Conservation (phyloP, 2,888 invertebrate genomes). For the Drosophila lacicola region DNA sequence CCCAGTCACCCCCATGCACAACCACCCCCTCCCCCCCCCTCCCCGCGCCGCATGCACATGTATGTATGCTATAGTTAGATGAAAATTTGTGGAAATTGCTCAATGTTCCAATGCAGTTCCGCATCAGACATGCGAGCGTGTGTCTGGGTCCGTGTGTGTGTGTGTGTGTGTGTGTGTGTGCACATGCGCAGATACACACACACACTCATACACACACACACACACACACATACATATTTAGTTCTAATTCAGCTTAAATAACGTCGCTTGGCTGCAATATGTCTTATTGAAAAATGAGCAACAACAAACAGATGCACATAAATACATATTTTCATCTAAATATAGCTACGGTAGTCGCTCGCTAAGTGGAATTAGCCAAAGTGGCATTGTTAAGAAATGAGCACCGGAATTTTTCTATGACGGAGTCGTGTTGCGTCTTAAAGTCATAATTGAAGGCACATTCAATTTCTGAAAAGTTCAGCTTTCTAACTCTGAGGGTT, state of each 20-base stretch:
- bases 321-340: neutral
- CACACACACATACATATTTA: neutral
- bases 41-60: neutral
- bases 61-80: conserved; percentile 10
- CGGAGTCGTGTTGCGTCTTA: too few relatives aligned
- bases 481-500: too few relatives aligned
- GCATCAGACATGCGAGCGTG: conserved; percentile 1
- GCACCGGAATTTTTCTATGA: too few relatives aligned
- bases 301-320: neutral
- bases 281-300: neutral
- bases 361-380: conserved; percentile 3
- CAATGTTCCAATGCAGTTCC: conserved; percentile 20
- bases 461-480: too few relatives aligned
- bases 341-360: neutral
- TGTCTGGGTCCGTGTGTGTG: neutral
- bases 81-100: conserved; percentile 28
- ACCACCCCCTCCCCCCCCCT: neutral
- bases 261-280: conserved; percentile 7
- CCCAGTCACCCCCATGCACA: too few relatives aligned
- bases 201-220: neutral
- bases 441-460: too few relatives aligned
- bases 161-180: too few relatives aligned
- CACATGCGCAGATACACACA: neutral
- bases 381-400: too few relatives aligned
- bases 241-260: conserved; percentile 14